Evolutionary conservation across 2,797 vertebrate species (phyloP), one percentile per base, ranked within the genome.

Genomic region (Perodicticus potto): DNA sequence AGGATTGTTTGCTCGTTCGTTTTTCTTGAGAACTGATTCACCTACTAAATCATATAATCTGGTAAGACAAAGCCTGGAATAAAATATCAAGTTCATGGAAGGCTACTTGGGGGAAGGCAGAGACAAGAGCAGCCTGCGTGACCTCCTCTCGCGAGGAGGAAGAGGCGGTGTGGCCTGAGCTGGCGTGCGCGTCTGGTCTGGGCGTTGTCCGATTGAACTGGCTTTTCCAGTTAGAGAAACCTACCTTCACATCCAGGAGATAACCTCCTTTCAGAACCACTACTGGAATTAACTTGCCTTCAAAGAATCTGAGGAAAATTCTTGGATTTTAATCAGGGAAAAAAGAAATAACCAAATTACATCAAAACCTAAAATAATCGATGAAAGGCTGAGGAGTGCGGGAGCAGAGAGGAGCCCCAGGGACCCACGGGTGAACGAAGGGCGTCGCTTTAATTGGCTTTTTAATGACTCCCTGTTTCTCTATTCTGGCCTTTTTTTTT

Each of bases 401-500:
- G 16, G 49, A 53, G 49, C 49, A 53, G 95, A 78, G 93, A n/a
- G 93, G 74, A 59, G 45, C 89, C 97, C 20, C 2, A 37, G 95
- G 97, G 93, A 90, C 67, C 96, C 87, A 45, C 29, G 84, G 77
- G 72, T 86, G 76, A 92, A 94, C 34, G 97, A 96, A 94, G 73
- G 97, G 85, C 89, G 78, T 96, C 96, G 95, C 92, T 97, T 98
- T 98, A 97, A 98, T 98, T 98, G 97, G 89, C 96, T 98, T 97
- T 97, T 98, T 98, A 98, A 98, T 98, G 96, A 98, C 95, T 97
- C 97, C 92, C 96, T 97, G 57, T 98, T 98, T 98, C 96, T 97
- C 94, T 97, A 84, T 96, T 96, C 93, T 97, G 94, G 91, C 45
- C 59, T 77, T 22, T 49, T 94, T 97, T 37, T 86, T 95, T 85